These are phyloP conservation scores for Bombus impatiens DNA, from an alignment of 1,140 invertebrate genomes.

Conservation along the genomic window DNA sequence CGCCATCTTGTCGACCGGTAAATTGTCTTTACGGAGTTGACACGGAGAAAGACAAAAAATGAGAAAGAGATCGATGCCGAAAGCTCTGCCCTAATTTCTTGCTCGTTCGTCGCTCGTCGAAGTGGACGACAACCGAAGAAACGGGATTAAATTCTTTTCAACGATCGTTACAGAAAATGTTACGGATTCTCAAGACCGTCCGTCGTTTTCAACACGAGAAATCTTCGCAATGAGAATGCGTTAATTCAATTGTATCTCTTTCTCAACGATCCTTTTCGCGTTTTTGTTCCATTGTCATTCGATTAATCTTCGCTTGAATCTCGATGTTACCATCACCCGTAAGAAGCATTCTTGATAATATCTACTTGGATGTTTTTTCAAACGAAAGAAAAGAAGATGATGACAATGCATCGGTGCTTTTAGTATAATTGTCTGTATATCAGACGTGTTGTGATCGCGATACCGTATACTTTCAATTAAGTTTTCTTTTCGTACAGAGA, in stretches of 20 bases:
- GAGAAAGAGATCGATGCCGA: slow-evolving; percentile 50
- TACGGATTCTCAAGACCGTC: neutral
- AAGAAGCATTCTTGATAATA: neutral
- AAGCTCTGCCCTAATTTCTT: slow-evolving; percentile 53
- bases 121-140: slow-evolving; percentile 18
- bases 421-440: neutral
- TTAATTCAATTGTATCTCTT: slow-evolving; percentile 29
- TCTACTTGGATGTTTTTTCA: neutral
- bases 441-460: neutral
- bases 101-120: slow-evolving; percentile 8
- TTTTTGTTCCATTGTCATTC: slow-evolving; percentile 2
- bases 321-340: neutral
- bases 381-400: neutral
- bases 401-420: neutral
- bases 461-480: neutral
- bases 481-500: neutral
- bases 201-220: neutral
- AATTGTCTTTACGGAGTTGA: slow-evolving; percentile 40
- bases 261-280: neutral
- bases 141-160: slow-evolving; percentile 45
- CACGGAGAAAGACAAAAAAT: slow-evolving; percentile 27
- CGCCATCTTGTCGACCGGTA: neutral
- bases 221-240: neutral
- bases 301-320: slow-evolving; percentile 14
- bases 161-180: slow-evolving; percentile 44